phyloP scores from a whole-genome alignment of 2,113 vertebrate genomes.

The Pelmatolapia mariae region DNA sequence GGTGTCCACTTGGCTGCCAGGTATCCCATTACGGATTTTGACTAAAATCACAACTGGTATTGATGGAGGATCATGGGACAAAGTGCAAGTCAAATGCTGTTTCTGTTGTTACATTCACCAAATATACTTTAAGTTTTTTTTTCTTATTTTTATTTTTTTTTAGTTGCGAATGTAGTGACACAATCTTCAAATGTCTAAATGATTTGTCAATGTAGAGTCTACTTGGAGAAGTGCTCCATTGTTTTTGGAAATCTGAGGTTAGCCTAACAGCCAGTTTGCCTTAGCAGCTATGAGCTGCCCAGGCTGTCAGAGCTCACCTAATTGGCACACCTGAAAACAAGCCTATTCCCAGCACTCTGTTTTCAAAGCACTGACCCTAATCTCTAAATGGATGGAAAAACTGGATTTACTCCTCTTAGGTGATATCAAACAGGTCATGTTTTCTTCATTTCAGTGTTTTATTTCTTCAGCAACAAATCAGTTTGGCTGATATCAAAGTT shows the following conservation, averaged over 20 bases:
- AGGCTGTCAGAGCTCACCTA: background rate
- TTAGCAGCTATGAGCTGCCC: background rate
- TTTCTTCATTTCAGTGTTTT: background rate
- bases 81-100: background rate
- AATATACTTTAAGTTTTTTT: background rate
- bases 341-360: background rate
- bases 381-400: background rate
- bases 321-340: rapidly evolving
- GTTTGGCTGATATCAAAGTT: background rate
- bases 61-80: background rate
- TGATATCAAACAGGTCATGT: background rate
- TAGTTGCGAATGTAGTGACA: background rate
- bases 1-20: background rate
- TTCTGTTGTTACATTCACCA: background rate
- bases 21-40: background rate
- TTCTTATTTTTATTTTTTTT: background rate
- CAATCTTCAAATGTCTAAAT: background rate
- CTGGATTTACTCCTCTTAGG: background rate
- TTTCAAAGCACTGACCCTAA: background rate
- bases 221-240: background rate
- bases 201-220: background rate
- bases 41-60: background rate
- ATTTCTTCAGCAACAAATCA: background rate
- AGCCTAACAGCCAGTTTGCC: rapidly evolving
- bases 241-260: background rate